These are phyloP conservation scores for Cyphomyrus discorhynchus DNA, from an alignment of 2,113 vertebrate genomes.

Conservation along the genomic window DNA sequence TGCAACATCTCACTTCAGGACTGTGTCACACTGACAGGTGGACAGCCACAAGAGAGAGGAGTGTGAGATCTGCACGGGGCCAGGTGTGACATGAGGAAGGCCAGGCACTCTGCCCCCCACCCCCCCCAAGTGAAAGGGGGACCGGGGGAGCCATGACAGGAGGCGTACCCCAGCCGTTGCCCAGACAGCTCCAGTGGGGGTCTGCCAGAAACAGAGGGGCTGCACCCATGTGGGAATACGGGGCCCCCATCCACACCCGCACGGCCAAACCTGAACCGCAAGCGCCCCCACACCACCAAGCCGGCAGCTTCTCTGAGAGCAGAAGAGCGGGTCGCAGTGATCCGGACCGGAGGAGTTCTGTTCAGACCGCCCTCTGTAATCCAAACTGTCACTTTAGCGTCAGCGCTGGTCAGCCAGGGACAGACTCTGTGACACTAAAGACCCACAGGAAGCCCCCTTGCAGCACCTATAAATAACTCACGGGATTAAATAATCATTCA, in stretches of 20 bases:
- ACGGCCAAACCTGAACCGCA: slow-evolving; percentile 7
- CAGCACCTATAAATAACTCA: background rate
- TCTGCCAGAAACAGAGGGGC: background rate
- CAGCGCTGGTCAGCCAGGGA: background rate
- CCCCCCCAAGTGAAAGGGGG: background rate
- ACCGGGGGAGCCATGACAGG: slow-evolving; percentile 16
- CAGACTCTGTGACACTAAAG: slow-evolving; percentile 1
- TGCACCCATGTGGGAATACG: background rate
- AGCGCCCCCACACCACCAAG: background rate
- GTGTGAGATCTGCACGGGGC: background rate
- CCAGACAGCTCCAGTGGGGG: background rate
- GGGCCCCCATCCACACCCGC: background rate
- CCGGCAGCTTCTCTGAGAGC: background rate
- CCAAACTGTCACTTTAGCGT: slow-evolving; percentile 33
- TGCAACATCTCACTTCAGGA: background rate
- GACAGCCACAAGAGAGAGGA: background rate
- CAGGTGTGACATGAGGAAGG: background rate
- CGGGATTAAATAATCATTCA: background rate
- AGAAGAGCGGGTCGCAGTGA: background rate
- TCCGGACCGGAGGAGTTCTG: background rate
- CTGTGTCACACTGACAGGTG: background rate
- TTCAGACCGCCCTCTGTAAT: slow-evolving; percentile 25
- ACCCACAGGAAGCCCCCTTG: background rate
- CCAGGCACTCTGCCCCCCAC: background rate
- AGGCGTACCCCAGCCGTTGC: background rate